phyloP scores from a whole-genome alignment of 2,113 vertebrate species.

The Casuarius casuarius region DNA sequence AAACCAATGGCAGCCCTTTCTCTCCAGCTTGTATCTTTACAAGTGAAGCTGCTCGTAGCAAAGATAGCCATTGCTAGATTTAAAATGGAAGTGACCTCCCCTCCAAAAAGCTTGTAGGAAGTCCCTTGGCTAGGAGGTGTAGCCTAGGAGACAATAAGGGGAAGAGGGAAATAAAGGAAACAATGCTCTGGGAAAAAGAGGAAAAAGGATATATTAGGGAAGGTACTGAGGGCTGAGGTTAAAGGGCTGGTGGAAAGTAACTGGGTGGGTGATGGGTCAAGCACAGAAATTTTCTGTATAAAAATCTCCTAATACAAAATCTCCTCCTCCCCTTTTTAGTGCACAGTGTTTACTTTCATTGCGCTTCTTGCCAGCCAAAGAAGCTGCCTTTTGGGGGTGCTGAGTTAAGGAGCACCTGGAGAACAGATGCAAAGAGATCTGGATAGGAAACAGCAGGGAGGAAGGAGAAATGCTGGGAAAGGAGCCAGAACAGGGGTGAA shows the following conservation, averaged over 20 bases:
- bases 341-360: not conserved
- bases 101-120: rapidly evolving
- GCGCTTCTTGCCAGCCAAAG: not conserved
- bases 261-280: not conserved
- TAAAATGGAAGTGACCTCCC: not conserved
- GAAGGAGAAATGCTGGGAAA: not conserved
- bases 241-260: not conserved
- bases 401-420: not conserved
- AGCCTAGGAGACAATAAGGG: not conserved
- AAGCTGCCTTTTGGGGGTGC: not conserved
- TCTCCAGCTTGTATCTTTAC: not conserved
- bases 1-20: not conserved
- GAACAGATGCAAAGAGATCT: not conserved
- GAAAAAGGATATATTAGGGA: not conserved
- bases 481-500: not conserved
- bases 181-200: not conserved
- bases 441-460: not conserved
- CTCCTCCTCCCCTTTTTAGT: not conserved
- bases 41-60: not conserved
- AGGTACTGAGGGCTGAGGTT: not conserved
- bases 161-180: not conserved
- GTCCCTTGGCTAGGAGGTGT: not conserved
- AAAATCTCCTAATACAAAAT: not conserved
- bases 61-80: not conserved
- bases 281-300: not conserved